Percentiles rank a stretch among this genome's conserved stretches.
Evolutionary conservation across 2,797 vertebrate genomes (phyloP).

Genomic region (Microctenopoma steveboyesi): DNA sequence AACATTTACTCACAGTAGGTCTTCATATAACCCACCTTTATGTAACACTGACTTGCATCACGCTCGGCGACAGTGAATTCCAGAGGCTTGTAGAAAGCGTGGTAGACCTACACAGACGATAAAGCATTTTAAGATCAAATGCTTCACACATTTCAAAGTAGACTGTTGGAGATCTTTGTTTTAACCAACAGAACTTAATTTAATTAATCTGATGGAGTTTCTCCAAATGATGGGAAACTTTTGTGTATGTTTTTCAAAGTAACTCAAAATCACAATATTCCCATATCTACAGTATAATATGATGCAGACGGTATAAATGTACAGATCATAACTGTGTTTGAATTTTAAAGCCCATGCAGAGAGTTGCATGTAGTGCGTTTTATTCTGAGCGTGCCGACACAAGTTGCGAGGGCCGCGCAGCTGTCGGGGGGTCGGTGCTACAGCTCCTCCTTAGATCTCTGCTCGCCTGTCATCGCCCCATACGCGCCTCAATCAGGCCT

Average conservation of each 20-base stretch:
- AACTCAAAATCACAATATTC: not conserved
- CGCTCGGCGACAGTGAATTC: conserved; percentile 92
- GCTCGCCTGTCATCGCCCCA: conserved; percentile 77
- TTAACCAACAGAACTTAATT: conserved; percentile 15
- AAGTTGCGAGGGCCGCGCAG: conserved; percentile 69
- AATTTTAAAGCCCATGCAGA: conserved; percentile 42
- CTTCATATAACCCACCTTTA: conserved; percentile 86
- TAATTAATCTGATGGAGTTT: not conserved
- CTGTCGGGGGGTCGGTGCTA: conserved; percentile 60
- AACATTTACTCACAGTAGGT: too few relatives aligned
- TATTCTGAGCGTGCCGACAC: conserved; percentile 72
- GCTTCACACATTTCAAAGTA: not conserved
- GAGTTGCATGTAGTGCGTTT: conserved; percentile 40
- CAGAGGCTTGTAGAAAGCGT: conserved; percentile 95
- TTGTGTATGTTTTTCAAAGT: not conserved
- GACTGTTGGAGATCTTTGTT: not conserved
- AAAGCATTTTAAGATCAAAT: not conserved
- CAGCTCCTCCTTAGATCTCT: conserved; percentile 79
- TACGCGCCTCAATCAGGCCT: conserved; percentile 83
- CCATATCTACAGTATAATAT: not conserved
- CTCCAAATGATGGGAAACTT: not conserved
- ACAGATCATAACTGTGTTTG: conserved; percentile 15
- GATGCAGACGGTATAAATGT: not conserved
- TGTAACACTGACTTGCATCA: conserved; percentile 91
- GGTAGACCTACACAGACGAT: conserved; percentile 87